Evolutionary conservation across 2,888 invertebrate species (phyloP), one percentile per base, ranked within the genome.

Genomic region (Neria commutata): DNA sequence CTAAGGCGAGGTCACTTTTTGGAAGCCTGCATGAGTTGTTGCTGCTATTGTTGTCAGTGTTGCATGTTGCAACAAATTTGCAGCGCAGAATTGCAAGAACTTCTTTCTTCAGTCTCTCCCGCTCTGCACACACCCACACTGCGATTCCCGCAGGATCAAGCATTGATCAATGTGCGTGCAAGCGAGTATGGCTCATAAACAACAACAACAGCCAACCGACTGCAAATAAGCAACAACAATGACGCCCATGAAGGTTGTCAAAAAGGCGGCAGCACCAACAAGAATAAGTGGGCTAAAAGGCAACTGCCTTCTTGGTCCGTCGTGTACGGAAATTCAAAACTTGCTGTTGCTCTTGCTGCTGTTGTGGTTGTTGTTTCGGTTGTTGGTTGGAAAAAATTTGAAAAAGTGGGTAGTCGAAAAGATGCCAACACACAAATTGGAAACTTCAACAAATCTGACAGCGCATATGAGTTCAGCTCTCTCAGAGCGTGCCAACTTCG

Each of bases 301-400:
- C 33, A 23, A 19, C 16, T 21, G n/a, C n/a, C n/a, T n/a, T n/a
- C n/a, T n/a, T n/a, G n/a, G n/a, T n/a, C n/a, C n/a, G n/a, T n/a
- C n/a, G n/a, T 37, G 34, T 37, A 55, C 34, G 48, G 75, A 72
- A 70, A 75, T 75, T 70, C 63, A 75, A 75, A 73, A 70, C 74
- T 71, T 71, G 69, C 71, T 71, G 74, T 19, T 19, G 37, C 16
- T n/a, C 14, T 37, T 37, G 37, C 37, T 37, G 4, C n/a, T n/a
- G 37, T 14, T 37, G 16, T 4, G 6, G 37, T 14, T 6, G 37
- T n/a, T 37, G 37, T 37, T 37, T 6, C 4, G 6, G 6, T 37
- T 37, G 10, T 37, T 37, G 37, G 6, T 37, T n/a, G n/a, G n/a
- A n/a, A n/a, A n/a, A n/a, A n/a, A n/a, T 37, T 37, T 37, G 37